Percentiles rank a stretch among this genome's conserved stretches.
These are phyloP conservation scores for Acyrthosiphon pisum DNA, from an alignment of 1,140 invertebrate genomes.

Conservation along the genomic window DNA sequence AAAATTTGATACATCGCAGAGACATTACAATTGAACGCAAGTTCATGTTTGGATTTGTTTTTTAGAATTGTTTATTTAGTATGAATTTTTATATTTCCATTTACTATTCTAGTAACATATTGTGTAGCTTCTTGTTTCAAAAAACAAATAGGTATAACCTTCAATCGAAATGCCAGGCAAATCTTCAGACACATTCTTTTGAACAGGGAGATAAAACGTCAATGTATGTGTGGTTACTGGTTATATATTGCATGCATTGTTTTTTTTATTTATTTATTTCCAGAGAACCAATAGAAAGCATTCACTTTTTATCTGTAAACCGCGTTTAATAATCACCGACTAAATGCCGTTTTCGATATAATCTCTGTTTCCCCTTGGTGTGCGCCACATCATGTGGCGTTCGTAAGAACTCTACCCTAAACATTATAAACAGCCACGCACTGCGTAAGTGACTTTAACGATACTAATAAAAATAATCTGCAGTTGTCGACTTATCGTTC, in stretches of 20 bases:
- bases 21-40: neutral
- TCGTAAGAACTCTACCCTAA: neutral
- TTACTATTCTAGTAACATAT: neutral
- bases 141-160: neutral
- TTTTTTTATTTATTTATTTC: neutral
- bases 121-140: neutral
- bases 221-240: neutral
- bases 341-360: constrained; percentile 21
- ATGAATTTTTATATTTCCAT: neutral
- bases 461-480: constrained; percentile 6
- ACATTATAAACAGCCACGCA: neutral
- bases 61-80: neutral
- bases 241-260: neutral
- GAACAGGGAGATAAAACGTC: neutral
- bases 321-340: neutral
- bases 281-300: neutral
- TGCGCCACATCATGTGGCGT: neutral
- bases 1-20: neutral
- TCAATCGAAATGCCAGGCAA: neutral
- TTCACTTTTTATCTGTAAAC: constrained; percentile 3
- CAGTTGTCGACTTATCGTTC: neutral
- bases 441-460: constrained; percentile 12
- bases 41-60: neutral
- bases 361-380: neutral
- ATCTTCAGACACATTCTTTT: neutral